Conservation (phyloP, 2,888 invertebrate genomes). For the Eupithecia tripunctaria region DNA sequence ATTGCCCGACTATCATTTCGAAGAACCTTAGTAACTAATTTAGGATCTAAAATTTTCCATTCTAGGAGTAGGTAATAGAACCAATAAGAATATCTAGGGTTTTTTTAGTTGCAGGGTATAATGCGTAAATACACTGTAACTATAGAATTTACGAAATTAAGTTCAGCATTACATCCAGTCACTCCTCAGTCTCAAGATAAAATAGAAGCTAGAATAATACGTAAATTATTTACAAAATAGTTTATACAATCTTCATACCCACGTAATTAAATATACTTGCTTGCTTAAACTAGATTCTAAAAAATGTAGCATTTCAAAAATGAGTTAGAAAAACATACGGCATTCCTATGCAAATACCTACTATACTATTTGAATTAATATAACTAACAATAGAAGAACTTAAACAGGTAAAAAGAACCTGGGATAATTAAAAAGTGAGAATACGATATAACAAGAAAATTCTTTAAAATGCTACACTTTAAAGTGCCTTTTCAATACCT, state of each 20-base stretch:
- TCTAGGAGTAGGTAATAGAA: background rate
- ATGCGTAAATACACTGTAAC: background rate
- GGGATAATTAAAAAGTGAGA: background rate
- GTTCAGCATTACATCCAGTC: background rate
- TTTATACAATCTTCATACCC: background rate
- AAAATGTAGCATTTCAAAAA: background rate
- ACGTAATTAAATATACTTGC: background rate
- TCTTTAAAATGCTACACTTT: constrained; percentile 1
- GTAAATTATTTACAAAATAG: constrained; percentile 9
- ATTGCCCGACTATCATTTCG: background rate
- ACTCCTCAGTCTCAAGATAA: background rate
- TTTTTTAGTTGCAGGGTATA: background rate
- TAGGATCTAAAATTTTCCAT: background rate
- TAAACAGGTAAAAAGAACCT: background rate
- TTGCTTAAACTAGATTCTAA: background rate
- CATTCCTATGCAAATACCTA: background rate
- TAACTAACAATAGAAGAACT: background rate
- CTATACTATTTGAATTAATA: background rate
- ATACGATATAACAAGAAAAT: background rate
- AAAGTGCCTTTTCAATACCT: background rate
- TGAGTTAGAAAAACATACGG: background rate
- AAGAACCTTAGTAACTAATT: background rate
- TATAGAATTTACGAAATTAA: background rate
- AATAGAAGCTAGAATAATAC: background rate
- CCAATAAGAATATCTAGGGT: background rate